Percentiles rank a stretch among this genome's conserved stretches.
These are phyloP conservation scores for Scelioninae gen. 1 DNA, from an alignment of 2,888 invertebrate species.

Conservation along the genomic window DNA sequence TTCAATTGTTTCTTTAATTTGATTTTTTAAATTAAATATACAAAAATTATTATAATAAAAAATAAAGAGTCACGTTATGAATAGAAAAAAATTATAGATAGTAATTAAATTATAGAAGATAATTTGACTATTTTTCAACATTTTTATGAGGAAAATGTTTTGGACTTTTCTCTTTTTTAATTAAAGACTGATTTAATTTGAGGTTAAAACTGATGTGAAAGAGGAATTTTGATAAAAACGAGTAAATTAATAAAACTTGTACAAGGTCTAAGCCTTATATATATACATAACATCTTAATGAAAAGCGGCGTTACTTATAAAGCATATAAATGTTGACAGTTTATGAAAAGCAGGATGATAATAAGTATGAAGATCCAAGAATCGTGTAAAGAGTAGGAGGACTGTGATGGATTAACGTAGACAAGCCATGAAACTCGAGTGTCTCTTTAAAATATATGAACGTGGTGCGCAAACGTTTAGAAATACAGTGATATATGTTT, in stretches of 20 bases:
- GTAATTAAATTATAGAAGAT: too few species aligned
- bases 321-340: slow-evolving; percentile 79
- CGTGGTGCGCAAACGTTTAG: slow-evolving; percentile 55
- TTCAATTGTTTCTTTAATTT: too few species aligned
- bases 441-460: slow-evolving; percentile 68
- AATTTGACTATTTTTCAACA: too few species aligned
- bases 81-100: too few species aligned
- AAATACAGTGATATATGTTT: slow-evolving; percentile 62
- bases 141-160: too few species aligned
- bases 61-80: too few species aligned
- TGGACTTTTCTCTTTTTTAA: too few species aligned
- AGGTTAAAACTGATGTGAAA: too few species aligned
- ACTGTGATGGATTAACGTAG: slow-evolving; percentile 80
- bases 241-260: background rate
- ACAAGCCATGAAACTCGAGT: slow-evolving; percentile 71
- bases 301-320: slow-evolving; percentile 74
- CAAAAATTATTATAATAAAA: too few species aligned
- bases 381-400: slow-evolving; percentile 70
- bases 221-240: too few species aligned
- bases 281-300: slow-evolving; percentile 33
- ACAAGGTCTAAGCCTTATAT: slow-evolving; percentile 1
- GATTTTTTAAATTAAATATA: too few species aligned
- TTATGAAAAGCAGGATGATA: slow-evolving; percentile 72
- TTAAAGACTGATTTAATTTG: too few species aligned
- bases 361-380: slow-evolving; percentile 72